Evolutionary conservation across 2,888 invertebrate species (phyloP), one percentile per base, ranked within the genome.

Genomic region (Anoncus sp.): DNA sequence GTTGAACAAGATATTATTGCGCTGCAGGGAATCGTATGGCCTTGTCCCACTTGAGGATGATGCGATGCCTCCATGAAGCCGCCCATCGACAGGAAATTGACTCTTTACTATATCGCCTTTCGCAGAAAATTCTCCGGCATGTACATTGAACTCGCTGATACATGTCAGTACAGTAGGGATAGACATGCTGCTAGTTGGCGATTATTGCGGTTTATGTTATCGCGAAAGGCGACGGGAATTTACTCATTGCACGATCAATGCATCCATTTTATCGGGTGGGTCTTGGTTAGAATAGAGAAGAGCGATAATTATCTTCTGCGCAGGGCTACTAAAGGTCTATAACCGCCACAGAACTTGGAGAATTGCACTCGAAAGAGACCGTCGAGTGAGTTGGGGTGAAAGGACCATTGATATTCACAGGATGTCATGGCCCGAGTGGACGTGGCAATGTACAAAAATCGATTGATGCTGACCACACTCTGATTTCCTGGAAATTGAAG

Each of bases 41-140:
- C 81, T 81, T 81, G 81, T 81, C 81, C 81, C 69, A 81, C 81
- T 80, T 80, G 60, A 69, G 65, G 67, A 72, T 67, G 63, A 66
- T 59, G 77, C 62, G 69, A 74, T 67, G 55, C 70, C 27, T 67
- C 71, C 57, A 45, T 49, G 62, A 27, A 66, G 51, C 18, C 63
- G 59, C 35, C 16, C 70, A 43, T 53, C 71, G 53, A 71, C 79
- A 71, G 74, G 79, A 81, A 81, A 79, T 79, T 81, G 79, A 71
- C 57, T 74, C 65, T 74, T 71, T 31, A 62, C 65, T 62, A 78
- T 70, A 78, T 70, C 75, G 73, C 53, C 75, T 75, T 75, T 57
- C 66, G 57, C 27, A 60, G 10, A 73, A 49, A 49, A 43, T 62
- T 12, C 35, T 49, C 47, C 16, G 24, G n/a, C 47, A 20, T 63